phyloP scores from a whole-genome alignment of 2,888 invertebrate species.

The Eristalis tenax region DNA sequence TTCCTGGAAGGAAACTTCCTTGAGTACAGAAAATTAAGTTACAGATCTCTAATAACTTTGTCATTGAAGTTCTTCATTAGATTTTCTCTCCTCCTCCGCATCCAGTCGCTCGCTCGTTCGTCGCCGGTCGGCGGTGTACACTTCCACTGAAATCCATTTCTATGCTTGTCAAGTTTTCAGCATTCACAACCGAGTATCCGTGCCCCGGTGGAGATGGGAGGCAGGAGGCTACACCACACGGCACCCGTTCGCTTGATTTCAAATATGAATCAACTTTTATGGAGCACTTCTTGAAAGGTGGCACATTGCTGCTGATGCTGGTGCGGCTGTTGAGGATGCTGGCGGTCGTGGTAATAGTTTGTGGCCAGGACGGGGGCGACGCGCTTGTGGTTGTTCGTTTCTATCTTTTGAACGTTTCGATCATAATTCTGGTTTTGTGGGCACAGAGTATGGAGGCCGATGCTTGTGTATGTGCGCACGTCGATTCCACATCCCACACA shows the following conservation, averaged over 20 bases:
- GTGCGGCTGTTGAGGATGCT: background rate
- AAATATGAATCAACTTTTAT: slow-evolving; percentile 59
- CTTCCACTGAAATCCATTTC: slow-evolving; percentile 53
- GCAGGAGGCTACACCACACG: background rate
- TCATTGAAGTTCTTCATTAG: slow-evolving; percentile 70
- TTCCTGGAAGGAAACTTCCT: slow-evolving; percentile 58
- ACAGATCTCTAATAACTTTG: slow-evolving; percentile 69
- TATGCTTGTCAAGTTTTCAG: slow-evolving; percentile 57
- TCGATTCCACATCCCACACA: slow-evolving; percentile 22
- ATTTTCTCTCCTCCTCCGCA: slow-evolving; percentile 36
- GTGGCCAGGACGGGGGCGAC: background rate
- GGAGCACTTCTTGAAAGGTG: slow-evolving; percentile 49
- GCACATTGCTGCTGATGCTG: background rate
- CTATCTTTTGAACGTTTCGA: slow-evolving; percentile 31
- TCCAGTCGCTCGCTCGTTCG: background rate
- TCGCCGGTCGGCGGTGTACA: no score
- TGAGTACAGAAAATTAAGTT: slow-evolving; percentile 63
- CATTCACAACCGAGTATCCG: slow-evolving; percentile 9
- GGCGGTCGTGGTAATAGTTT: background rate
- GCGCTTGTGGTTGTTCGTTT: slow-evolving; percentile 34
- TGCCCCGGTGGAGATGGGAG: background rate
- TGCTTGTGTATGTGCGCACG: slow-evolving; percentile 16
- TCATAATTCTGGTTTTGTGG: slow-evolving; percentile 12
- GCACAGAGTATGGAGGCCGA: background rate
- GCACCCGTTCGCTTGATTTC: slow-evolving; percentile 40